phyloP scores from a whole-genome alignment of 2,888 invertebrate genomes.

The Synanthedon tipuliformis region DNA sequence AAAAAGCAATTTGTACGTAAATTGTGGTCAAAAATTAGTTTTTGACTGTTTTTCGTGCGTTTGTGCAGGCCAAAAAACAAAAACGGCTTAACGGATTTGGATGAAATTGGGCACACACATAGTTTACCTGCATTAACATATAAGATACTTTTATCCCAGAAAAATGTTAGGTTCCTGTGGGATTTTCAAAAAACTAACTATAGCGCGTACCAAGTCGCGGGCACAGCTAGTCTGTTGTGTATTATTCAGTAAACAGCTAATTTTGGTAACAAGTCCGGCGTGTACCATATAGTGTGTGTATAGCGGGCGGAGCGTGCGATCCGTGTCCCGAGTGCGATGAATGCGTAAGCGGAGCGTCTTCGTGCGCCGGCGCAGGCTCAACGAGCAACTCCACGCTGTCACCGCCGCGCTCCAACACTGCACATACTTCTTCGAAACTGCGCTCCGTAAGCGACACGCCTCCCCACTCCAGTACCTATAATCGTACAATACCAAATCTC shows the following conservation, averaged over 20 bases:
- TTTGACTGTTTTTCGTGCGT: too few species aligned
- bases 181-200: too few species aligned
- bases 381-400: slow-evolving; percentile 89
- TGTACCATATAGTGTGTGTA: slow-evolving; percentile 68
- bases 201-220: too few species aligned
- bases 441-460: slow-evolving; percentile 90
- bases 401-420: slow-evolving; percentile 88
- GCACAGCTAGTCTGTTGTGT: neutral
- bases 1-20: too few species aligned
- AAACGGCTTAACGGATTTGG: too few species aligned
- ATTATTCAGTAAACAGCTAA: neutral
- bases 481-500: neutral
- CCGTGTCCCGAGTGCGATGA: slow-evolving; percentile 64
- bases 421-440: slow-evolving; percentile 93
- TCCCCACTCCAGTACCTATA: slow-evolving; percentile 89
- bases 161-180: too few species aligned
- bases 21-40: too few species aligned
- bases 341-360: slow-evolving; percentile 55
- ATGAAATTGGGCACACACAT: too few species aligned
- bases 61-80: too few species aligned
- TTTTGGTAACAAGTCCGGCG: neutral
- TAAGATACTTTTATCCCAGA: too few species aligned
- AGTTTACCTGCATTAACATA: too few species aligned
- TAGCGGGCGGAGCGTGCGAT: slow-evolving; percentile 72
- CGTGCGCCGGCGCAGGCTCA: slow-evolving; percentile 84